Percentiles rank a stretch among this genome's conserved stretches.
Conservation (phyloP, 2,797 vertebrate species). For the Sciurus vulgaris region DNA sequence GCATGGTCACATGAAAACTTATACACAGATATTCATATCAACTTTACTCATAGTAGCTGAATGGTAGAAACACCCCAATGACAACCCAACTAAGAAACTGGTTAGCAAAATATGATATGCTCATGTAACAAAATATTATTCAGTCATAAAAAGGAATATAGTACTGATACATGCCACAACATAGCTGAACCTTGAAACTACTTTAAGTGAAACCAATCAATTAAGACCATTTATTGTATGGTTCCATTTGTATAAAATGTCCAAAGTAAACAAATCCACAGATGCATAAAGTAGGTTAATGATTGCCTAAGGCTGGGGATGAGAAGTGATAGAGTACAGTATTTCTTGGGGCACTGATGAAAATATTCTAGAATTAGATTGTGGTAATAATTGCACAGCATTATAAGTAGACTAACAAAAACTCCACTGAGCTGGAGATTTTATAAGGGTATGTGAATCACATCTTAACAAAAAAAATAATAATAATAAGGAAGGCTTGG, state of each 20-base stretch:
- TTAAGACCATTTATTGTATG: background rate
- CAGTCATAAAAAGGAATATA: background rate
- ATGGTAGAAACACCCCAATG: background rate
- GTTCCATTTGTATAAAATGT: background rate
- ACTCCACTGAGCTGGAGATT: background rate
- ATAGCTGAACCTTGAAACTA: background rate
- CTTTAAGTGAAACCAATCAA: background rate
- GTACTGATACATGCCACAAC: background rate
- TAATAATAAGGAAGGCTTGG: background rate
- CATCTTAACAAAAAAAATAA: background rate
- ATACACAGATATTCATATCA: background rate
- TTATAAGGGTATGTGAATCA: background rate
- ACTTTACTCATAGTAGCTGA: background rate
- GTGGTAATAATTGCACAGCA: background rate
- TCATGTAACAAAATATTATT: background rate
- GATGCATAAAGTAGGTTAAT: background rate
- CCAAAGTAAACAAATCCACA: background rate
- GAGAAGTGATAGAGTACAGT: background rate
- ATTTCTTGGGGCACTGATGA: background rate
- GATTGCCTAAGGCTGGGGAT: background rate
- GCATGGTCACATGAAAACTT: background rate
- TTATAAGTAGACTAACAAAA: background rate
- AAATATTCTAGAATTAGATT: background rate
- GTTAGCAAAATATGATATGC: background rate
- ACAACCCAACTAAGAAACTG: background rate